A percentile compares a stretch with the other conserved stretches of the same genome.
phyloP scores from a whole-genome alignment of 2,113 vertebrate genomes.

The Todiramphus chloris region DNA sequence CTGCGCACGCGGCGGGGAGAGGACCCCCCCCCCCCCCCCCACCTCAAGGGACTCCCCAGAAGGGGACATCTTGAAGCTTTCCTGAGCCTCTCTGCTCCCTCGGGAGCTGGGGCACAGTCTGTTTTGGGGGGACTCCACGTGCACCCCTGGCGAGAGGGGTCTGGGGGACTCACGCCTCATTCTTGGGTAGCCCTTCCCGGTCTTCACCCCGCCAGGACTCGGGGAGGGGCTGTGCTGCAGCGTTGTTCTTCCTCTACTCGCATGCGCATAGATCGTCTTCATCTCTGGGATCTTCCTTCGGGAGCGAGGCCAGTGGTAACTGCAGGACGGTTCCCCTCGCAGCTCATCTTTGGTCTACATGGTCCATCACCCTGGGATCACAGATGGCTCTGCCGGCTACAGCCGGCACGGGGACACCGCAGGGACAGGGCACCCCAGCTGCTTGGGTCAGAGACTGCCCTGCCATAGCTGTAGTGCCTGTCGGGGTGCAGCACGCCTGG shows the following conservation, averaged over 20 bases:
- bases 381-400: background rate
- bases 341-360: background rate
- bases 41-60: background rate
- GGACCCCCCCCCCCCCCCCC: background rate
- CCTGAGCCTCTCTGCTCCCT: background rate
- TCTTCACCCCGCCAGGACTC: background rate
- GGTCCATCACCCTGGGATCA: background rate
- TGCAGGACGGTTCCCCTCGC: background rate
- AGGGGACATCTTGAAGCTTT: background rate
- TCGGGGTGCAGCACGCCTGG: background rate
- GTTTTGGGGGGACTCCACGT: background rate
- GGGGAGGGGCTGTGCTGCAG: constrained; percentile 1
- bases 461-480: constrained; percentile 9
- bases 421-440: background rate
- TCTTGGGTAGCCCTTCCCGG: background rate
- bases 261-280: background rate
- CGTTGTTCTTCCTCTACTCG: constrained; percentile 23
- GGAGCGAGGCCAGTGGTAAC: background rate
- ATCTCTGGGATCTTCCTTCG: constrained; percentile 38
- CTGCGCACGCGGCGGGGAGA: fast-evolving
- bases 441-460: background rate
- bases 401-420: fast-evolving
- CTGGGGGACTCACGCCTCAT: background rate
- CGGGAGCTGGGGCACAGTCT: background rate
- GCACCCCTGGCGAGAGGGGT: background rate